Base-by-base conservation (phyloP, 1,140 invertebrate genomes). In the Bombus terrestris region DNA sequence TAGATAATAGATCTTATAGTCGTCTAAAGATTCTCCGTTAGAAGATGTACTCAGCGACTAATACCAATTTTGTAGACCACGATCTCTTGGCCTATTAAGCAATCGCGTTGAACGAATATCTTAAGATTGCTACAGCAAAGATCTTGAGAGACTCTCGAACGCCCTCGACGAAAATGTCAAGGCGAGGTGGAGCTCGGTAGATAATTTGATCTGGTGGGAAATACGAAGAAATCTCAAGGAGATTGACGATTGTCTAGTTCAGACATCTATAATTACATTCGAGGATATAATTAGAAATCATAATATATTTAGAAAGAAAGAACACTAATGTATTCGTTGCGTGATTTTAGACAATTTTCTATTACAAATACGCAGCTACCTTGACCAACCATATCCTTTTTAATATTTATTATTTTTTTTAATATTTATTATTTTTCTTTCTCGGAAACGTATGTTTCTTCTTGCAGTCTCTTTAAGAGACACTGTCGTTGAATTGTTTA, bases 101-200 rank as follows among this genome's bases (percentile, higher is more conserved):
- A 90, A 90, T 89, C 57, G 64, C 32, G 69, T 66, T 57, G 37
- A 28, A 69, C 83, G 62, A 90, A 88, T 82, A 81, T 88, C 83
- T 86, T 43, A 10, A 22, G 37, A 66, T 77, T 64, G 18, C 64
- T 76, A 62, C 53, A 73, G 25, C 53, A 35, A 43, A 78, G 77
- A 87, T 86, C 69, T 74, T 32, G 68, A 43, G 32, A 87, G 73
- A 81, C 86, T 69, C 83, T 71, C 32, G 81, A 81, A 83, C 47
- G 71, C 73, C 83, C 80, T 80, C 59, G 72, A 73, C 73, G 71
- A 64, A 92, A 92, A 92, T 92, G 92, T 92, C 92, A 93, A 93
- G 91, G 92, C 82, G 39, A 90, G 66, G 66, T 86, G 79, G 83
- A 81, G 73, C 73, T 83, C 59, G 4, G 32, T 8, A 59, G 59